phyloP scores from a whole-genome alignment of 2,113 vertebrate genomes.

The Lethenteron reissneri region DNA sequence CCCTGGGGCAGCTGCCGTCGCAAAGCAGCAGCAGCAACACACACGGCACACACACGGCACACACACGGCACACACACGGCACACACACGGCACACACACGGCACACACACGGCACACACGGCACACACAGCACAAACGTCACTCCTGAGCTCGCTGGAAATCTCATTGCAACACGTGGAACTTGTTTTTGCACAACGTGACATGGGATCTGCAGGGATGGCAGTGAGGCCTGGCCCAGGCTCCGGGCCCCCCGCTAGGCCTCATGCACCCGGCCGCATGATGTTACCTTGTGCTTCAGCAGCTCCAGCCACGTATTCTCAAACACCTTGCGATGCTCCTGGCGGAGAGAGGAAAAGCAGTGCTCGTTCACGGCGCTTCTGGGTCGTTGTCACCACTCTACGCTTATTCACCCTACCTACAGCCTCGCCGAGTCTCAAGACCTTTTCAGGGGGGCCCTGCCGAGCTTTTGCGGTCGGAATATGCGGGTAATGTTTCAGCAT shows the following conservation, averaged over 20 bases:
- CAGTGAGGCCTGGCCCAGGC: not conserved
- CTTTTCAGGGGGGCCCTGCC: too few relatives aligned
- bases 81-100: not conserved
- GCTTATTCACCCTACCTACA: too few relatives aligned
- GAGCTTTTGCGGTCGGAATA: too few relatives aligned
- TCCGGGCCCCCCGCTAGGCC: not conserved
- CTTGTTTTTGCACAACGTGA: not conserved
- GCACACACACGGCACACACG: not conserved
- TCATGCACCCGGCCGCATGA: not conserved
- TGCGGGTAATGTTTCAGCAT: too few relatives aligned
- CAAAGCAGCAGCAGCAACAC: not conserved
- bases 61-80: not conserved
- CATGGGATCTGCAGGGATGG: not conserved
- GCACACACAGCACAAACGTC: not conserved
- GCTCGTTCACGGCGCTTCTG: not conserved
- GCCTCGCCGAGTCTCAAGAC: too few relatives aligned
- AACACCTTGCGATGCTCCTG: slow-evolving; percentile 63
- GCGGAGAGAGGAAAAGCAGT: not conserved
- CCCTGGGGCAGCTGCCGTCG: slow-evolving; percentile 35
- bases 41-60: not conserved
- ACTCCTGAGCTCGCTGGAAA: not conserved
- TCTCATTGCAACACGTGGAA: not conserved
- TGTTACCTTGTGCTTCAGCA: slow-evolving; percentile 60
- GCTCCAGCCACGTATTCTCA: slow-evolving; percentile 63
- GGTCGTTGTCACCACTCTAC: too few relatives aligned